Conservation (phyloP, 1,140 invertebrate species). For the Pteromalus puparum region DNA sequence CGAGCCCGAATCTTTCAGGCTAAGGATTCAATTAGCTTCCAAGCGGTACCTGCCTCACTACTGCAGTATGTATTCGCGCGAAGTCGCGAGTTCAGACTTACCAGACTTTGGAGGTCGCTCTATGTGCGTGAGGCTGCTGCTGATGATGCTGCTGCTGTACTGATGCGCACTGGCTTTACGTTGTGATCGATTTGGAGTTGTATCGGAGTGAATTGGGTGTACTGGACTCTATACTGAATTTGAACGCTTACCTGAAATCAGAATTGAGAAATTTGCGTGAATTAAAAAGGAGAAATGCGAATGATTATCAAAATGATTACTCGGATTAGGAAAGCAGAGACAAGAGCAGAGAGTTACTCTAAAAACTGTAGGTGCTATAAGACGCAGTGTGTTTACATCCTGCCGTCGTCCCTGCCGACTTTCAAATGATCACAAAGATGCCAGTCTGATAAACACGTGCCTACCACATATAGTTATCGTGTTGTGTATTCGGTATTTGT, state of each 20-base stretch:
- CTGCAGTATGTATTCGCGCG: neutral
- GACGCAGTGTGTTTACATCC: neutral
- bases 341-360: neutral
- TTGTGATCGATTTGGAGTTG: neutral
- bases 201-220: neutral
- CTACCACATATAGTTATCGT: too few relatives aligned
- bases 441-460: too few relatives aligned
- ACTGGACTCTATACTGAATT: too few relatives aligned
- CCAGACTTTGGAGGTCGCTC: slow-evolving; percentile 8
- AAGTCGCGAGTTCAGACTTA: slow-evolving; percentile 25
- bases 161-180: neutral
- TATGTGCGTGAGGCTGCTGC: neutral
- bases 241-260: neutral
- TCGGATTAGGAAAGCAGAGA: neutral
- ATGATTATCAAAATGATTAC: neutral
- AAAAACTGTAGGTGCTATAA: neutral
- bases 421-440: neutral
- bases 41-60: neutral
- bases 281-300: neutral
- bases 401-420: neutral
- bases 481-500: too few relatives aligned
- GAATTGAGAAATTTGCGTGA: neutral
- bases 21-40: slow-evolving; percentile 37
- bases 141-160: neutral
- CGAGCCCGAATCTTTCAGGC: slow-evolving; percentile 12